phyloP scores from a whole-genome alignment of 2,888 invertebrate species.

The Tetragnatha montana region DNA sequence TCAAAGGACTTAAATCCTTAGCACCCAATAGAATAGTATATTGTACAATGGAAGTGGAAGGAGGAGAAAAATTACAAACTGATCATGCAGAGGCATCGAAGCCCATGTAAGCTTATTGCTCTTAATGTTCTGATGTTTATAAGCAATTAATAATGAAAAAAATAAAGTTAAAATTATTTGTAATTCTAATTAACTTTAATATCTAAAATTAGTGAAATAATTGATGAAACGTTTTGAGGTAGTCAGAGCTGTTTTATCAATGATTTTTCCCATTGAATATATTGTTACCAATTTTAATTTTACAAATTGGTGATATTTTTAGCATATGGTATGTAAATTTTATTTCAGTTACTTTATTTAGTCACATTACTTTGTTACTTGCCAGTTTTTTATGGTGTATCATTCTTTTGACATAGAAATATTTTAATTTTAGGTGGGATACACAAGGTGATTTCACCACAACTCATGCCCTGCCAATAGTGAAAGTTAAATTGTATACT shows the following conservation, averaged over 20 bases:
- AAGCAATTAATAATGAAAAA: no score
- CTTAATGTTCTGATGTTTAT: background rate
- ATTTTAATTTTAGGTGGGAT: slow-evolving; percentile 87
- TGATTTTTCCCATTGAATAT: no score
- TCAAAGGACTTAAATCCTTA: slow-evolving; percentile 96
- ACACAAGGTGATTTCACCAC: slow-evolving; percentile 99
- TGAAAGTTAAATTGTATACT: slow-evolving; percentile 97
- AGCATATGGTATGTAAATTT: background rate
- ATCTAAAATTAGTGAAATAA: no score
- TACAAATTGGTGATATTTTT: background rate
- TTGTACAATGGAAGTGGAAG: slow-evolving; percentile 99
- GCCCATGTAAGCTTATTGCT: slow-evolving; percentile 85
- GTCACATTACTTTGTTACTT: no score
- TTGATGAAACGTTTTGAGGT: no score
- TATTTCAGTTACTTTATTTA: background rate
- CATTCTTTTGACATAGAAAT: background rate
- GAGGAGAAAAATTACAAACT: slow-evolving; percentile 98
- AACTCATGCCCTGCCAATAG: slow-evolving; percentile 95
- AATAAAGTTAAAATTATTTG: no score
- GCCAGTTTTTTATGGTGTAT: background rate
- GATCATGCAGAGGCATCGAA: slow-evolving; percentile 99
- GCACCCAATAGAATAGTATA: slow-evolving; percentile 98
- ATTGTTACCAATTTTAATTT: no score
- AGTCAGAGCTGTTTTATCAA: no score
- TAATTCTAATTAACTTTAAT: no score